A percentile compares a stretch with the other conserved stretches of the same genome.
Evolutionary conservation across 2,888 invertebrate species (phyloP).

Genomic region (Lacanobia wlatinum): DNA sequence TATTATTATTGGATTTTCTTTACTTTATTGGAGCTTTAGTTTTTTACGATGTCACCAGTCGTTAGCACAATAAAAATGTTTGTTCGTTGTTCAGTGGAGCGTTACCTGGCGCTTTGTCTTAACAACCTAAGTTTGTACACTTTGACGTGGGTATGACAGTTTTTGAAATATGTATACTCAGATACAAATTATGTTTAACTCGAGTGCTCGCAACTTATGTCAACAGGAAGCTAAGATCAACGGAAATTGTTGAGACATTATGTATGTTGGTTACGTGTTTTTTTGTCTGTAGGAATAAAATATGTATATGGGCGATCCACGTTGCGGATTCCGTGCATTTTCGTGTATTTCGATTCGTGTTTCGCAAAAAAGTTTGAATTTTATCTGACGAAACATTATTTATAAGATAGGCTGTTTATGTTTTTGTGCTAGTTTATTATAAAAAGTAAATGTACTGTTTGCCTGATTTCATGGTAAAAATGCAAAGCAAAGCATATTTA

Average conservation of each 20-base stretch:
- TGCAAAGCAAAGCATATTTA: too few species aligned
- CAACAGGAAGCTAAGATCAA: constrained; percentile 60
- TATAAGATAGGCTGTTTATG: neutral
- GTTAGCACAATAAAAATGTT: constrained; percentile 66
- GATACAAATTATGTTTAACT: constrained; percentile 47
- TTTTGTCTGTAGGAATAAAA: too few species aligned
- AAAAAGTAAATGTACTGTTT: neutral
- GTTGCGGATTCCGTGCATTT: too few species aligned
- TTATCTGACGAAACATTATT: too few species aligned
- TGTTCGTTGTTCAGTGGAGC: constrained; percentile 46
- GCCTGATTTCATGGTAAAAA: neutral
- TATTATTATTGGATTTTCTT: constrained; percentile 67
- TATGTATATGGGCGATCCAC: too few species aligned
- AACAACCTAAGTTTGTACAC: constrained; percentile 72
- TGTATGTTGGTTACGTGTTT: constrained; percentile 41
- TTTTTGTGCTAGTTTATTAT: neutral
- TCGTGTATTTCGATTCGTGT: too few species aligned
- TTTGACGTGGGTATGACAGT: constrained; percentile 82
- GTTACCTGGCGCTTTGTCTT: constrained; percentile 71
- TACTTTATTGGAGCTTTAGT: constrained; percentile 54
- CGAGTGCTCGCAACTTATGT: constrained; percentile 31
- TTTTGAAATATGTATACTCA: constrained; percentile 63
- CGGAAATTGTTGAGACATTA: constrained; percentile 62
- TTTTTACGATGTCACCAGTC: constrained; percentile 64
- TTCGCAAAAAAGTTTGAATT: too few species aligned